Evolutionary conservation across 2,113 vertebrate genomes (phyloP).

Genomic region (Tretioscincus oriximinensis): DNA sequence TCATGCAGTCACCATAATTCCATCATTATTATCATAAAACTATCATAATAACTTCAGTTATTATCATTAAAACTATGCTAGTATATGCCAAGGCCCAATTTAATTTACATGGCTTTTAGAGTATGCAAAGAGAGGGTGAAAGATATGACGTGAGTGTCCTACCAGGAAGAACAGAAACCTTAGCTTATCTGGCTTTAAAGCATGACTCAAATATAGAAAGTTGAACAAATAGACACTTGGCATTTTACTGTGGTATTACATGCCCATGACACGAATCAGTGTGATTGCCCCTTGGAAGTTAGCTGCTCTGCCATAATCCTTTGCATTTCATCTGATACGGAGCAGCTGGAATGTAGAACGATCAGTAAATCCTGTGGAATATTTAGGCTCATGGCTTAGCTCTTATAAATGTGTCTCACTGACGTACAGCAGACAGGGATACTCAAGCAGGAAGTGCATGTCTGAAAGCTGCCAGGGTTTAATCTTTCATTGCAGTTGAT

Average conservation of each 20-base stretch:
- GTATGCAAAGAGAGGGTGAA: background rate
- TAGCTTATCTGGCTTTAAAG: conserved; percentile 21
- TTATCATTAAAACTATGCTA: background rate
- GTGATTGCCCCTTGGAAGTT: background rate
- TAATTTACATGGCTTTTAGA: background rate
- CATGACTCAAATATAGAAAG: conserved; percentile 3
- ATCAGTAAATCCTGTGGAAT: conserved; percentile 40
- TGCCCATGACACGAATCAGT: conserved; percentile 19
- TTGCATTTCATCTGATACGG: conserved; percentile 21
- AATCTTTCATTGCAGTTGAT: conserved; percentile 61
- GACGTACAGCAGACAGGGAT: conserved; percentile 39
- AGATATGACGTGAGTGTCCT: background rate
- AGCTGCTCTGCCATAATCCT: background rate
- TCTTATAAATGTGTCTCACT: conserved; percentile 55
- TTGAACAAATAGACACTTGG: conserved; percentile 15
- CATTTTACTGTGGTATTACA: conserved; percentile 6
- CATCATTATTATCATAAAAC: too few relatives aligned
- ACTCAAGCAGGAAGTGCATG: conserved; percentile 67
- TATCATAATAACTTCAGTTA: conserved; percentile 1
- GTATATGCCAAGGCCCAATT: background rate
- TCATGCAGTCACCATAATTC: too few relatives aligned
- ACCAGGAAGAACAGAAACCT: conserved; percentile 13
- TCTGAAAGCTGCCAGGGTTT: conserved; percentile 60
- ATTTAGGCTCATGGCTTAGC: conserved; percentile 40
- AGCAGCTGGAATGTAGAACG: conserved; percentile 44